Percentiles rank a stretch among this genome's conserved stretches.
Evolutionary conservation across 2,797 vertebrate genomes (phyloP).

Genomic region (Amblyopsis hoosieri): DNA sequence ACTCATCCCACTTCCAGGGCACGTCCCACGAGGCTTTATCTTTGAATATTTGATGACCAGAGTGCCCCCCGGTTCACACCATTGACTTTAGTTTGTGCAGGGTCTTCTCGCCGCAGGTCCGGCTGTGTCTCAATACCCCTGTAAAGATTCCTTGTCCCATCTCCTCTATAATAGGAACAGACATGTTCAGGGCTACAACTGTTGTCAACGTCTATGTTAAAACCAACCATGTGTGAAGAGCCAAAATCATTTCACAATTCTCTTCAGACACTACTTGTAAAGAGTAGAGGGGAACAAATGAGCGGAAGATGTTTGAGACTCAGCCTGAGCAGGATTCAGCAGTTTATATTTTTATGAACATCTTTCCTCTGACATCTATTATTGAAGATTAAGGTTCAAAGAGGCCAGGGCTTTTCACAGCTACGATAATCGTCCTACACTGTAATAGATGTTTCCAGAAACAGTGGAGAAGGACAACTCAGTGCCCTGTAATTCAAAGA

Average conservation of each 20-base stretch:
- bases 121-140: conserved; percentile 16
- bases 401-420: conserved; percentile 61
- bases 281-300: conserved; percentile 13
- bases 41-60: conserved; percentile 80
- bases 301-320: conserved; percentile 42
- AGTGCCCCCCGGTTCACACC: conserved; percentile 49
- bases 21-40: conserved; percentile 59
- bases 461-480: conserved; percentile 32
- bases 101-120: conserved; percentile 43
- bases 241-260: background rate
- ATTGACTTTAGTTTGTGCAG: conserved; percentile 61
- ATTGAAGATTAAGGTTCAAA: conserved; percentile 66
- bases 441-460: conserved; percentile 56
- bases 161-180: background rate
- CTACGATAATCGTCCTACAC: conserved; percentile 55
- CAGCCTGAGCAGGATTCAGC: conserved; percentile 50
- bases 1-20: conserved; percentile 71
- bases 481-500: conserved; percentile 67
- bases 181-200: background rate
- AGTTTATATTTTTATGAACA: conserved; percentile 79
- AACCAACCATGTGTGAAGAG: background rate
- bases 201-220: background rate
- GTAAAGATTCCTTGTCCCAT: background rate
- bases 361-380: conserved; percentile 69
- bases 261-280: background rate